Evolutionary conservation across 2,113 vertebrate genomes (phyloP).

Genomic region (Percina caprodes): DNA sequence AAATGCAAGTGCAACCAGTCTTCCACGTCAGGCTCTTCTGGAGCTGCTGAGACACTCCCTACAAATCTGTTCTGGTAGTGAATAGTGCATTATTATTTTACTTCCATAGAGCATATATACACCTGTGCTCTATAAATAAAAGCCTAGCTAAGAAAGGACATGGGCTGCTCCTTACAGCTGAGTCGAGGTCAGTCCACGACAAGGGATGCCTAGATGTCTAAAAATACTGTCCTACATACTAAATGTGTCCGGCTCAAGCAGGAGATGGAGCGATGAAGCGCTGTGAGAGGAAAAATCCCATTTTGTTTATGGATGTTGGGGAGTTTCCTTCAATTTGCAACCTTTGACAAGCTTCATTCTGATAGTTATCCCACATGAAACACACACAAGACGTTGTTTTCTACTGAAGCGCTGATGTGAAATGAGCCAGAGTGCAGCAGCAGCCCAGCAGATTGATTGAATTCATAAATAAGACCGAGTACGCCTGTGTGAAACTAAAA

Average conservation of each 20-base stretch:
- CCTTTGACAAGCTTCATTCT: neutral
- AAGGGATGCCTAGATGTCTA: constrained; percentile 70
- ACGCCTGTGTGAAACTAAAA: constrained; percentile 16
- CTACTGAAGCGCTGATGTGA: neutral
- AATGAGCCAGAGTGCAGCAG: constrained; percentile 30
- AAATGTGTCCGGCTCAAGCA: constrained; percentile 35
- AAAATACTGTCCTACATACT: constrained; percentile 81
- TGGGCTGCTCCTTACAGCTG: constrained; percentile 48
- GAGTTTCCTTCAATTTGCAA: constrained; percentile 9
- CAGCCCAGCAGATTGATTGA: constrained; percentile 22
- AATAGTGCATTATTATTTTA: constrained; percentile 33
- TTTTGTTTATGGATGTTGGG: neutral
- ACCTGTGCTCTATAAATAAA: constrained; percentile 55
- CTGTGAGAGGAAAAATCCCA: neutral
- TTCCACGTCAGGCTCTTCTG: constrained; percentile 6
- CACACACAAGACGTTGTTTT: constrained; percentile 22
- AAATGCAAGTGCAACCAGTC: constrained; percentile 41
- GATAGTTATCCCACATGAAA: neutral
- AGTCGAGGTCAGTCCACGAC: constrained; percentile 54
- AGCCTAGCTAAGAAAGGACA: constrained; percentile 16
- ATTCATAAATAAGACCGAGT: constrained; percentile 34
- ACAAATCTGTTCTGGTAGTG: constrained; percentile 1
- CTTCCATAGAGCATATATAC: constrained; percentile 29
- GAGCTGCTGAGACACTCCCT: constrained; percentile 27
- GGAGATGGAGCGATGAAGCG: constrained; percentile 9